These are phyloP conservation scores for Microchrysa polita DNA, from an alignment of 2,888 invertebrate genomes.

Conservation along the genomic window DNA sequence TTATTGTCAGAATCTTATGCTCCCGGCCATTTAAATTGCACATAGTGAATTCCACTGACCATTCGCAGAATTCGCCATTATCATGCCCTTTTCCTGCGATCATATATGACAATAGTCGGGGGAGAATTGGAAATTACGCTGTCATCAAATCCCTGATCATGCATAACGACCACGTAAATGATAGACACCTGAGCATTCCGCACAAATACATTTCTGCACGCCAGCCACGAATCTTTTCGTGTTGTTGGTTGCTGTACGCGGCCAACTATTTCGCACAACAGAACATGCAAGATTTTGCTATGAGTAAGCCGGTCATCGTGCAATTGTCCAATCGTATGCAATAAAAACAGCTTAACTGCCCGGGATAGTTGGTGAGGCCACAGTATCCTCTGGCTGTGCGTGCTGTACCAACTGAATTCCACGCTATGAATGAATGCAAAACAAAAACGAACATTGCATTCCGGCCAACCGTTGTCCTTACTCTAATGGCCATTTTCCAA, in stretches of 20 bases:
- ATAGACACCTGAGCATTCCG: constrained; percentile 19
- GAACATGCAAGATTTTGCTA: constrained; percentile 6
- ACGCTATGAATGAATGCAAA: too few species aligned
- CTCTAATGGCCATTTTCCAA: constrained; percentile 30
- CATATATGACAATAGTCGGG: constrained; percentile 32
- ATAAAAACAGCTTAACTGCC: constrained; percentile 33
- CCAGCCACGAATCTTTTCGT: background rate
- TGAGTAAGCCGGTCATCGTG: constrained; percentile 27
- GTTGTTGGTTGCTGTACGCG: background rate
- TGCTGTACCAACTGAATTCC: constrained; percentile 20
- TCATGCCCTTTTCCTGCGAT: background rate
- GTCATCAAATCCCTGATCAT: constrained; percentile 16
- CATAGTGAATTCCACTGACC: constrained; percentile 23
- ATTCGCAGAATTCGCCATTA: background rate
- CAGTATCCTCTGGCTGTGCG: too few species aligned
- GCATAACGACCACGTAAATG: background rate
- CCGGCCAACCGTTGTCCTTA: constrained; percentile 1
- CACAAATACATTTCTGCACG: background rate
- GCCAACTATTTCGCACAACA: background rate
- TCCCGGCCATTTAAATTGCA: constrained; percentile 20
- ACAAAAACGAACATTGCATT: constrained; percentile 16
- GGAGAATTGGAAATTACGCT: constrained; percentile 31
- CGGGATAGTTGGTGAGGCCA: background rate
- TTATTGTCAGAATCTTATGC: background rate
- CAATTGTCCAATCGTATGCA: constrained; percentile 34